Percentiles rank a stretch among this genome's conserved stretches.
Conservation (phyloP, 2,797 vertebrate species). For the Pipistrellus pipistrellus region DNA sequence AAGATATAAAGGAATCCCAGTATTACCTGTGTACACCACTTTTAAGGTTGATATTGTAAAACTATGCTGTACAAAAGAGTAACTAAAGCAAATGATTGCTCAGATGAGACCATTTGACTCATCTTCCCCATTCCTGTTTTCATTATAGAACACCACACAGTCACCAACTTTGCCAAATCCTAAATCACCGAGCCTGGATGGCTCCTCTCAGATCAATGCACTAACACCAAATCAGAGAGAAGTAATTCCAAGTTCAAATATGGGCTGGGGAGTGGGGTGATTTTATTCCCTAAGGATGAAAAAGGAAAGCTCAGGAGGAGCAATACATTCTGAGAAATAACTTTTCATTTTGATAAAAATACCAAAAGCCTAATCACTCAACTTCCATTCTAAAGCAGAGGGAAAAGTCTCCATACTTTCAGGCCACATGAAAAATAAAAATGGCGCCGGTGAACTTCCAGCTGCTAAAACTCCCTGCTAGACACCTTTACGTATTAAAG, state of each 20-base stretch:
- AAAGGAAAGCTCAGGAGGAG: not conserved
- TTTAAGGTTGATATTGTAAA: slow-evolving; percentile 8
- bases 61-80: not conserved
- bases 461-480: not conserved
- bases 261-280: too few species aligned
- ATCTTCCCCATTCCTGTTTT: not conserved
- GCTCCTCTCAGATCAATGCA: not conserved
- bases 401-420: not conserved
- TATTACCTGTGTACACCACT: not conserved
- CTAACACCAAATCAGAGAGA: not conserved
- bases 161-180: not conserved
- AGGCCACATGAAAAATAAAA: not conserved
- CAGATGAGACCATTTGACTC: not conserved
- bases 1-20: not conserved
- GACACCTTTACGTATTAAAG: not conserved
- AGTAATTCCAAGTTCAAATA: not conserved
- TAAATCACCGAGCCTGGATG: not conserved
- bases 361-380: not conserved
- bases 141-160: not conserved
- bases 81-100: not conserved
- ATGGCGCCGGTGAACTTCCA: not conserved
- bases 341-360: slow-evolving; percentile 29
- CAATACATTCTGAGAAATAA: not conserved
- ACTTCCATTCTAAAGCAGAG: not conserved
- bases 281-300: not conserved